phyloP scores from a whole-genome alignment of 2,888 invertebrate species.

The Adelphocoris suturalis region DNA sequence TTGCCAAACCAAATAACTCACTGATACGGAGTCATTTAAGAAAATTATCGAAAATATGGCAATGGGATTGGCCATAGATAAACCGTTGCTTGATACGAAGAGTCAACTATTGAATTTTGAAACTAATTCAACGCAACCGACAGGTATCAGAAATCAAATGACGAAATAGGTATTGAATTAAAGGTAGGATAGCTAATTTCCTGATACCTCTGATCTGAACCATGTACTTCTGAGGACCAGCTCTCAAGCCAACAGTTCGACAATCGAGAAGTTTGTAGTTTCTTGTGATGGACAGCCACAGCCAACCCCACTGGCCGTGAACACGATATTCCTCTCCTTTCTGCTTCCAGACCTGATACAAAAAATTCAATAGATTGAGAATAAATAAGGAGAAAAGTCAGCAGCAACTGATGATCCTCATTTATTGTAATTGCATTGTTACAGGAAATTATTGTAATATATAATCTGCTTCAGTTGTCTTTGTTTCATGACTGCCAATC shows the following conservation, averaged over 20 bases:
- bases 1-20: no score
- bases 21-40: no score
- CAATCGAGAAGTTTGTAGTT: constrained; percentile 82
- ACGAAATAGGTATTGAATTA: neutral
- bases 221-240: constrained; percentile 87
- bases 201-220: constrained; percentile 83
- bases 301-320: constrained; percentile 98
- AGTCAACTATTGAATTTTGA: no score
- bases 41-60: no score
- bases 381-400: neutral
- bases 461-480: no score
- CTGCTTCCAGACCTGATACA: constrained; percentile 94
- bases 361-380: neutral
- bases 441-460: no score
- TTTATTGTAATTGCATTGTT: no score
- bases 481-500: no score
- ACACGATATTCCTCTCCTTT: constrained; percentile 99
- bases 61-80: no score
- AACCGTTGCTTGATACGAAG: no score
- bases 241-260: constrained; percentile 82
- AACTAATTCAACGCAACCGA: no score
- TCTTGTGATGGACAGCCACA: constrained; percentile 90
- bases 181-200: neutral
- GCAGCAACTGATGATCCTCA: no score
- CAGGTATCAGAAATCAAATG: neutral